phyloP scores from a whole-genome alignment of 2,113 vertebrate genomes.

The Amphiprion ocellaris region DNA sequence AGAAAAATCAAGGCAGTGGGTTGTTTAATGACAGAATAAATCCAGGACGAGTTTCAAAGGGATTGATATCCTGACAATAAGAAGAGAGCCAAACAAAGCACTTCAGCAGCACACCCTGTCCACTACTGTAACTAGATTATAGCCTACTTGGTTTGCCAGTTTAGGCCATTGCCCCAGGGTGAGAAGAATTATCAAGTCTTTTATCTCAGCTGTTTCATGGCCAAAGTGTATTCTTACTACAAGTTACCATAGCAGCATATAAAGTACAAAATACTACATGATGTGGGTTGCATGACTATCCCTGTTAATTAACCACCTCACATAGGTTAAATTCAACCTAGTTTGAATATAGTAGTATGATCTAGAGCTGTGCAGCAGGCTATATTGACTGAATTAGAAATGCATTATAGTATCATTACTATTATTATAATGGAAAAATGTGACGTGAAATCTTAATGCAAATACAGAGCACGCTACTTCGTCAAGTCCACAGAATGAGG shows the following conservation, averaged over 20 bases:
- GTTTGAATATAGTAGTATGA: conserved; percentile 10
- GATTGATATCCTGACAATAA: conserved; percentile 73
- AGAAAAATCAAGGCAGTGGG: conserved; percentile 64
- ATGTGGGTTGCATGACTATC: conserved; percentile 8
- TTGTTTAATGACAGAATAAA: conserved; percentile 80
- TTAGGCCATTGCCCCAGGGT: conserved; percentile 44
- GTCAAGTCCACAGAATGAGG: neutral
- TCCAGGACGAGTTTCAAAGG: conserved; percentile 65
- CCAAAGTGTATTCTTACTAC: conserved; percentile 24
- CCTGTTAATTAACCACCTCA: conserved; percentile 7
- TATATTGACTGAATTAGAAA: conserved; percentile 15
- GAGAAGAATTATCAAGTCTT: conserved; percentile 47
- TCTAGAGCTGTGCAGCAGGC: conserved; percentile 24
- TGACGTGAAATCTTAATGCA: conserved; percentile 6
- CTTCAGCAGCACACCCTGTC: conserved; percentile 34
- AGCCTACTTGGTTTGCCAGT: conserved; percentile 29
- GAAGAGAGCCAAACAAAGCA: conserved; percentile 47
- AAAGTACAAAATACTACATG: conserved; percentile 18
- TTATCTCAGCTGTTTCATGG: conserved; percentile 15
- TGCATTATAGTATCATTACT: conserved; percentile 13
- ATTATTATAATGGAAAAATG: neutral
- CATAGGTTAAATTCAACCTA: conserved; percentile 37
- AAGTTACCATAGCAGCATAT: conserved; percentile 26
- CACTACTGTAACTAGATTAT: conserved; percentile 50
- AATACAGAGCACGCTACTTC: neutral